These are phyloP conservation scores for Cheilosia pagana DNA, from an alignment of 2,888 invertebrate species.

Conservation along the genomic window DNA sequence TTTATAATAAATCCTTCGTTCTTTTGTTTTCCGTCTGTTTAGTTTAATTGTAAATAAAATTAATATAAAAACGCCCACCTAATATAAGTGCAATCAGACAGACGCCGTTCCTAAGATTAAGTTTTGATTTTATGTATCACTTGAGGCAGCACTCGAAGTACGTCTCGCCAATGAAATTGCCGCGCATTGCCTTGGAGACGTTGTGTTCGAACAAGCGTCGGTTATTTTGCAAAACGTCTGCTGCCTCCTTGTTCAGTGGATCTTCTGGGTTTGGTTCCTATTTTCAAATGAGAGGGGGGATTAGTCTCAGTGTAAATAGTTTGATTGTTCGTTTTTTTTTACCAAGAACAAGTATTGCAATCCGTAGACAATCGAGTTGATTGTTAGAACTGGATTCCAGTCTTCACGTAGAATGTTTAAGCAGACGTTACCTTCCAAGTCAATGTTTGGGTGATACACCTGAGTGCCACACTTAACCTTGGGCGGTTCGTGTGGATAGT, in stretches of 20 bases:
- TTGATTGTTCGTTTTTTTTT: constrained; percentile 68
- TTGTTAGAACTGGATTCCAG: constrained; percentile 99
- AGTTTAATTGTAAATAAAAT: constrained; percentile 80
- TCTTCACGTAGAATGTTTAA: constrained; percentile 98
- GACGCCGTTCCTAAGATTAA: constrained; percentile 83
- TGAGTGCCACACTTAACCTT: constrained; percentile 99
- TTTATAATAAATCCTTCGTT: constrained; percentile 50
- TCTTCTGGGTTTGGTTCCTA: constrained; percentile 99
- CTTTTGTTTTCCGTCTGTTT: constrained; percentile 60
- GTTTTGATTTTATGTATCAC: constrained; percentile 86
- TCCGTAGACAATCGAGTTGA: constrained; percentile 98
- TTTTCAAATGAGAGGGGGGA: constrained; percentile 72
- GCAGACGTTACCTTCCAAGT: constrained; percentile 98
- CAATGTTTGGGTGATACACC: constrained; percentile 99
- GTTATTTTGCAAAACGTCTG: constrained; percentile 97
- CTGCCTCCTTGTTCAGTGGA: constrained; percentile 98
- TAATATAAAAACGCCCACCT: constrained; percentile 82
- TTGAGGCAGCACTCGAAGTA: constrained; percentile 98
- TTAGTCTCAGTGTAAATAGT: constrained; percentile 46
- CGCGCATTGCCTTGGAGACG: constrained; percentile 97
- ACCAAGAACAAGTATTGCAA: constrained; percentile 98
- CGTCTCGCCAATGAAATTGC: constrained; percentile 96
- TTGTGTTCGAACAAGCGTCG: constrained; percentile 97
- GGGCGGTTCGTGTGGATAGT: constrained; percentile 99
- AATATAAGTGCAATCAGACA: constrained; percentile 81